phyloP scores from a whole-genome alignment of 2,888 invertebrate genomes.

The Tanaodytes sp. region DNA sequence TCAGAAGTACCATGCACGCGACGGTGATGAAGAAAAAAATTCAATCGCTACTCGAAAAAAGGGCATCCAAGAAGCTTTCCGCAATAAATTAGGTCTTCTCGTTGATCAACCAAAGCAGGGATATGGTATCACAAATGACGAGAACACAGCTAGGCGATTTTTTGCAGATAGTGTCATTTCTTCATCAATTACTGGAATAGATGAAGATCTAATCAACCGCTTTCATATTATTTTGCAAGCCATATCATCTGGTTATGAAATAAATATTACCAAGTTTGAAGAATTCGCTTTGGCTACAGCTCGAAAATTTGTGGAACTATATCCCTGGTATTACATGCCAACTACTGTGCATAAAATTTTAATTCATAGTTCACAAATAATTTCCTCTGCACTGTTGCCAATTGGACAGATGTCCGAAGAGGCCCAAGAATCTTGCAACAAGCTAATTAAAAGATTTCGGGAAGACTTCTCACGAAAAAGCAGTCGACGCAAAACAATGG shows the following conservation, averaged over 20 bases:
- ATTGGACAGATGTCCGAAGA: conserved; percentile 3
- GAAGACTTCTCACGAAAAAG: not conserved
- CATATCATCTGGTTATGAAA: not conserved
- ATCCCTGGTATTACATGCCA: not conserved
- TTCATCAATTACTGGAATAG: conserved; percentile 56
- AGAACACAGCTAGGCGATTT: conserved; percentile 25
- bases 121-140: conserved; percentile 24
- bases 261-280: not conserved
- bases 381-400: not conserved
- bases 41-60: conserved; percentile 38
- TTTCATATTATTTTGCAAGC: not conserved
- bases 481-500: not conserved
- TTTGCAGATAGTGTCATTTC: conserved; percentile 16
- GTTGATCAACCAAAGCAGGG: conserved; percentile 17
- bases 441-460: not conserved
- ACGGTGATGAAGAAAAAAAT: conserved; percentile 23
- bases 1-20: conserved; percentile 60
- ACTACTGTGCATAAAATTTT: conserved; percentile 7
- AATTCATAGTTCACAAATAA: not conserved
- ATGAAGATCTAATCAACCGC: not conserved
- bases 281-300: not conserved
- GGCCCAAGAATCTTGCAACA: conserved; percentile 6
- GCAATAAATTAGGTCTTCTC: not conserved
- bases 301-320: not conserved
- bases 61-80: conserved; percentile 44